Evolutionary conservation across 2,797 vertebrate species (phyloP).

Genomic region (Salmo trutta): DNA sequence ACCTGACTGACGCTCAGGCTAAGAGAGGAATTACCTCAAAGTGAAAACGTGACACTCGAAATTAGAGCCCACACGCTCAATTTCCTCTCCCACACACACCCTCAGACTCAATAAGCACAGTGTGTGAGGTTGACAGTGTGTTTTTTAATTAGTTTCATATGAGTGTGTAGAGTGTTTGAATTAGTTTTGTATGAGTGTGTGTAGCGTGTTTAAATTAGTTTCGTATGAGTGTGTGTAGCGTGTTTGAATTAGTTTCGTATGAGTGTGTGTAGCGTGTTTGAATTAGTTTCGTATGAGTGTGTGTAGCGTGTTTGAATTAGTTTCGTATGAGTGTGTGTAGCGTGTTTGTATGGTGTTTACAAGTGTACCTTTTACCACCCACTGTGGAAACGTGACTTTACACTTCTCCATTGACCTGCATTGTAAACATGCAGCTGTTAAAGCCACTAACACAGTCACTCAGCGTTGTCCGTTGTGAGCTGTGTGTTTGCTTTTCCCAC

Average conservation of each 20-base stretch:
- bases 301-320: background rate
- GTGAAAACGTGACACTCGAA: constrained; percentile 49
- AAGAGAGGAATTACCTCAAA: constrained; percentile 59
- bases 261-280: too few species aligned
- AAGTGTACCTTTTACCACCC: background rate
- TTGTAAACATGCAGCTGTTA: background rate
- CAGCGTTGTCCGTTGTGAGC: background rate
- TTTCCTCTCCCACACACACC: constrained; percentile 40
- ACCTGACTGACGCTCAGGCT: constrained; percentile 40
- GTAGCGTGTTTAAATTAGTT: background rate
- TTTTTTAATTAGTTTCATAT: background rate
- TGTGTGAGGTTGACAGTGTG: constrained; percentile 21
- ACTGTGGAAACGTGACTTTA: too few species aligned
- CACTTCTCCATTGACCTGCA: background rate
- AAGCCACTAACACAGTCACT: background rate
- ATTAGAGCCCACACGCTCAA: constrained; percentile 49
- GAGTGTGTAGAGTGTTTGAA: too few species aligned
- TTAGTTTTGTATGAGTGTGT: background rate
- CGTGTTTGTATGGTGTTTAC: background rate
- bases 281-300: background rate
- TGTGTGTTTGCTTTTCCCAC: background rate
- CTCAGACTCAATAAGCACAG: constrained; percentile 21
- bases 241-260: background rate
- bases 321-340: background rate
- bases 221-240: background rate